Base-by-base conservation (phyloP, 2,888 invertebrate genomes). In the Biston betularia region DNA sequence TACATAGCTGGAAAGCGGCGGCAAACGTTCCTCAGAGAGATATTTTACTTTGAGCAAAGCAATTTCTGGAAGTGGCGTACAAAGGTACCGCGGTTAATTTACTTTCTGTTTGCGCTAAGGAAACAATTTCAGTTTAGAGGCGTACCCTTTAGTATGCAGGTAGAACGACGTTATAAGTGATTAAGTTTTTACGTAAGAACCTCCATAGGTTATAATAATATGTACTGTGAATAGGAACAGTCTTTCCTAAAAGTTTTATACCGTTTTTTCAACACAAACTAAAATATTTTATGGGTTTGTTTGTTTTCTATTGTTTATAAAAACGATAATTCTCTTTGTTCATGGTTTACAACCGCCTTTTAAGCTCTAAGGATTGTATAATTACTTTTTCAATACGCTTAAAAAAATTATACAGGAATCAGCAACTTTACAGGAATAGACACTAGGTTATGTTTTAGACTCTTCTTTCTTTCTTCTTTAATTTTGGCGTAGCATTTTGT, bases 71-170 rank as follows among this genome's bases (percentile, higher is more conserved):
- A 89, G 84, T 83, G 80, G 78, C 82, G 81, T 85, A 87, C 87
- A 90, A 89, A 89, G 85, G 83, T 79, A 85, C 86, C 87, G 86
- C 85, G 77, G 82, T 86, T 89, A 87, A 89, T 89, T 57, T 88
- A 87, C 85, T 82, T 79, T 81, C 83, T 89, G 86, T 89, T 89
- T 90, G 86, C 82, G 63, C 76, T 79, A 73, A 81, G 81, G 81
- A 86, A 88, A 89, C 86, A 88, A 83, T 83, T 83, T 79, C 77
- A 80, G 80, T 86, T 79, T 80, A 82, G 82, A 83, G 80, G 81
- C 78, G 79, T 74, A 79, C 81, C 79, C 74, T 70, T 70, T 71
- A 59, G 46, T 61, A 67, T 49, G 45, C 61, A 72, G 72, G 72
- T 72, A 74, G 65, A 71, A 53, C 65, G 65, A 66, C 49, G 40